Conservation (phyloP, 92 coral and sea anemone species). For the Bergia puertoricense region DNA sequence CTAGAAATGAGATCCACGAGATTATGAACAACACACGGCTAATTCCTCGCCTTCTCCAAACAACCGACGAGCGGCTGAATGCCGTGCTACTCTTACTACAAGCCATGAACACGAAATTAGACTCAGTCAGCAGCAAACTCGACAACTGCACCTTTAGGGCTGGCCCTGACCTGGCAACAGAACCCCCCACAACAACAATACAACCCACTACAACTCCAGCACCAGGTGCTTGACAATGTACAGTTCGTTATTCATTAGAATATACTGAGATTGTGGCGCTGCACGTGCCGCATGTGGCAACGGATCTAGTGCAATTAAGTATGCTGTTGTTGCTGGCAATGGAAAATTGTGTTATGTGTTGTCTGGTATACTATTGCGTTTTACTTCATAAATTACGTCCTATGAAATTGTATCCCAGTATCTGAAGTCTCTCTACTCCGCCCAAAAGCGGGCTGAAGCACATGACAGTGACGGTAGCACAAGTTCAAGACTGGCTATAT, state of each 20-base stretch:
- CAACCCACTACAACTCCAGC: constrained; percentile 31
- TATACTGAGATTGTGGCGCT: neutral
- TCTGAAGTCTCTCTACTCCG: too few species aligned
- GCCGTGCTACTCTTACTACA: constrained; percentile 48
- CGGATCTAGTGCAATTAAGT: too few species aligned
- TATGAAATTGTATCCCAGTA: too few species aligned
- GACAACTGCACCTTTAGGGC: constrained; percentile 62
- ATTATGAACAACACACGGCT: constrained; percentile 62
- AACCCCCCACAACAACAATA: constrained; percentile 19
- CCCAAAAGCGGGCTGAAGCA: too few species aligned
- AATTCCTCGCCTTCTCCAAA: constrained; percentile 51
- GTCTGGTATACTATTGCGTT: too few species aligned
- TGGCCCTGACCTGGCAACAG: neutral
- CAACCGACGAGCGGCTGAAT: constrained; percentile 54
- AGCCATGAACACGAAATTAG: constrained; percentile 49
- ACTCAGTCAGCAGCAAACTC: constrained; percentile 53
- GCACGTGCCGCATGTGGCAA: neutral
- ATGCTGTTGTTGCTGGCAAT: too few species aligned
- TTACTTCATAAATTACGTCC: too few species aligned
- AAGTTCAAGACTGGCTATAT: too few species aligned
- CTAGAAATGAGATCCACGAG: constrained; percentile 7
- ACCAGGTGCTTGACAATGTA: constrained; percentile 36
- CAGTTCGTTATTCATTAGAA: neutral
- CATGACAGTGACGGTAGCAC: too few species aligned
- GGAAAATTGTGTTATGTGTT: too few species aligned